Evolutionary conservation across 2,113 vertebrate species (phyloP), one percentile per base, ranked within the genome.

Genomic region (Jaculus jaculus): DNA sequence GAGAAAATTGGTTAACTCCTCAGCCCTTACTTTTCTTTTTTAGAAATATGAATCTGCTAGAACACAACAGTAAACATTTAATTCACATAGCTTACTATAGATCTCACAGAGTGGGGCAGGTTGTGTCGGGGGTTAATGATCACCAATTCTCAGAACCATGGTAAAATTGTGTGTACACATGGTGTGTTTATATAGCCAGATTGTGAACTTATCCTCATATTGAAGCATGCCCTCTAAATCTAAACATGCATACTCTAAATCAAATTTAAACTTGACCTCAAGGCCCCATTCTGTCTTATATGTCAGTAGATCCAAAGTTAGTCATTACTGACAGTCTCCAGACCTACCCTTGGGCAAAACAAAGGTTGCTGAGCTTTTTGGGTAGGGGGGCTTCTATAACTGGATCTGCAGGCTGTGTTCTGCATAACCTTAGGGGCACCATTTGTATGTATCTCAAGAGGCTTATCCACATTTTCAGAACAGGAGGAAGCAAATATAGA

Each of bases 401-500:
- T 72, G 42, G 51, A 85, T 34, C 74, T 73, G 51, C 69, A 87
- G 84, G 71, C 87, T 88, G 51, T 63, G 60, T 30, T 85, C 78
- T 89, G 54, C 10, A 23, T 42, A 90, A 88, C 65, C 79, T 96
- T 60, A 18, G 85, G 84, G 88, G 34, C 79, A 84, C 58, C 82
- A 94, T 96, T 54, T 54, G 42, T 95, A 77, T 94, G 87, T 61
- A 77, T 94, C 69, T 92, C 92, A 88, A 96, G 92, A 95, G 85
- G 51, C 87, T 95, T 95, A 82, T 86, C 88, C 90, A 96, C 92
- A 80, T 88, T 96, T 90, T 86, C 85, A 37, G 60, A 88, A 90
- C 7, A 83, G 65, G 82, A 89, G n/a, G 68, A 92, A 63, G 61
- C 0, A 77, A 77, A 94, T 91, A 82, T 37, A 82, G 63, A 94